phyloP scores from a whole-genome alignment of 2,888 invertebrate genomes.

The Phortica magna region DNA sequence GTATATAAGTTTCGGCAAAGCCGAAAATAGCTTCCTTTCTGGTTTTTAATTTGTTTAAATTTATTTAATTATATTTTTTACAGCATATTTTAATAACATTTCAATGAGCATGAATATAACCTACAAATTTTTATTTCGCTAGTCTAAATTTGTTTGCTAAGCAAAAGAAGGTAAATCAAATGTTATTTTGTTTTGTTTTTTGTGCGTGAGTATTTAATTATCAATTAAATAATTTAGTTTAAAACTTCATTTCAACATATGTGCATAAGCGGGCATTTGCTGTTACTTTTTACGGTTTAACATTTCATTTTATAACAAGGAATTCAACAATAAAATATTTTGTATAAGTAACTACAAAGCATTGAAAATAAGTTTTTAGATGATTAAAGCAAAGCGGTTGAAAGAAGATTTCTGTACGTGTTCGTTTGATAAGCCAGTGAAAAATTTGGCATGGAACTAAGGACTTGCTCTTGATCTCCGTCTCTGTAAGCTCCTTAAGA shows the following conservation, averaged over 20 bases:
- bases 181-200: background rate
- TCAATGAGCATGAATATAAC: constrained; percentile 8
- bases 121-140: constrained; percentile 3
- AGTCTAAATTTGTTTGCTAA: background rate
- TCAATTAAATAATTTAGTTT: background rate
- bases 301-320: no score
- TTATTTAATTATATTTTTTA: background rate
- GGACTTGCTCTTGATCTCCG: no score
- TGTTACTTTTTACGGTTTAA: background rate
- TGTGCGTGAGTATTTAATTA: background rate
- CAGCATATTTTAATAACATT: background rate
- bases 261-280: background rate
- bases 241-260: background rate
- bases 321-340: no score
- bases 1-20: no score
- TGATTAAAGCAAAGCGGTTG: no score
- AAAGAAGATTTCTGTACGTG: no score
- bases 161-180: constrained; percentile 13
- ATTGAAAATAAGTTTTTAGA: no score
- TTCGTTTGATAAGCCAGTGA: no score
- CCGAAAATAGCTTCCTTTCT: no score
- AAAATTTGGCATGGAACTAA: no score
- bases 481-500: no score
- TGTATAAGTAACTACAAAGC: no score
- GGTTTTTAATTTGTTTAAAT: background rate